Evolutionary conservation across 2,113 vertebrate species (phyloP).

Genomic region (Labeo rohita): DNA sequence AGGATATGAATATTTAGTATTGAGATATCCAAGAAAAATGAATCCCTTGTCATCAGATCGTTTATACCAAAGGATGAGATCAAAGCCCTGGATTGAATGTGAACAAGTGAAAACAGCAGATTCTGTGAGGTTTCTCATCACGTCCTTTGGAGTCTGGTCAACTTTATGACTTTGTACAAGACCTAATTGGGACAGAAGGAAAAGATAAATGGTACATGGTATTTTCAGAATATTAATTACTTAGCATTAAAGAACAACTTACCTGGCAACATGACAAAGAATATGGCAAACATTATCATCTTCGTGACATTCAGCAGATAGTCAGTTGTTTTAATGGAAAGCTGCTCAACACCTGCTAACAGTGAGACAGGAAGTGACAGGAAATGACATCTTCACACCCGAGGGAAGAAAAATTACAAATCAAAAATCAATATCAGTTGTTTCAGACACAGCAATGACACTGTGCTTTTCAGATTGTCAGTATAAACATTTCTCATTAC

Average conservation of each 20-base stretch:
- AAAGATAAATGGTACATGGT: neutral
- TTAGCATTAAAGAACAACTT: neutral
- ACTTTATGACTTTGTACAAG: neutral
- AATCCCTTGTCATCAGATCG: neutral
- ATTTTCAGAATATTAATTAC: neutral
- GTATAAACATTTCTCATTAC: too few species aligned
- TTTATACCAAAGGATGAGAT: conserved; percentile 46
- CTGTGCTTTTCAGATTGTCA: too few species aligned
- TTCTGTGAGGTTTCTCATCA: neutral
- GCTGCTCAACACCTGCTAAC: neutral
- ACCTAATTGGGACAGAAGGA: neutral
- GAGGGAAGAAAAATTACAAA: neutral
- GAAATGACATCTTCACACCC: neutral
- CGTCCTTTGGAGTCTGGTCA: conserved; percentile 10
- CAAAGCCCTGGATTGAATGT: neutral
- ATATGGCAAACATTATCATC: neutral
- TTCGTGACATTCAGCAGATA: neutral
- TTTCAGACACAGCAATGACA: too few species aligned
- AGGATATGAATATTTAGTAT: neutral
- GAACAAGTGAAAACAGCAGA: conserved; percentile 27
- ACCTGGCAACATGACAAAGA: conserved; percentile 1
- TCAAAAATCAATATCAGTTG: too few species aligned
- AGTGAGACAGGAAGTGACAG: conserved; percentile 1
- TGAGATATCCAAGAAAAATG: conserved; percentile 21
- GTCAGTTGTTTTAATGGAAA: neutral